Conservation (phyloP, 2,797 vertebrate species). For the Danio jaintianensis region DNA sequence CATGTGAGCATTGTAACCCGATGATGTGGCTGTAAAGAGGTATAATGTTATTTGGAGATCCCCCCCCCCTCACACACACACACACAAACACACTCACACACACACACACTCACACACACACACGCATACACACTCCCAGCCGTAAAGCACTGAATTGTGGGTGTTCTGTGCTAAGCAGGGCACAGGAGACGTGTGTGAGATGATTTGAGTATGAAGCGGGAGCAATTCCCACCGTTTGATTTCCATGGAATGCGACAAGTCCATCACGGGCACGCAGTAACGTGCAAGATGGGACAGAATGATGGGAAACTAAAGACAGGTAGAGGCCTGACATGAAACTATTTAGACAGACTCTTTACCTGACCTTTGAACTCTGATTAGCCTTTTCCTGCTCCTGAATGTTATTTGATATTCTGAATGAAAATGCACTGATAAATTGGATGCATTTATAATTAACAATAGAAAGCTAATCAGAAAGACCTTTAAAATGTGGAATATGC, state of each 20-base stretch:
- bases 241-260: slow-evolving; percentile 74
- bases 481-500: background rate
- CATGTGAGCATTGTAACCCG: slow-evolving; percentile 69
- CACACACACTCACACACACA: slow-evolving; percentile 4
- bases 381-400: slow-evolving; percentile 16
- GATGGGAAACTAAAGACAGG: slow-evolving; percentile 21
- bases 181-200: slow-evolving; percentile 53
- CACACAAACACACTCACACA: background rate
- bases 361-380: slow-evolving; percentile 26
- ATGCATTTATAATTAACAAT: background rate
- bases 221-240: slow-evolving; percentile 55
- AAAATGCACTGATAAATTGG: background rate
- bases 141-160: slow-evolving; percentile 68
- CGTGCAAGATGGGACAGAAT: slow-evolving; percentile 30
- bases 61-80: slow-evolving; percentile 48
- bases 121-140: background rate
- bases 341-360: slow-evolving; percentile 14
- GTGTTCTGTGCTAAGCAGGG: slow-evolving; percentile 68
- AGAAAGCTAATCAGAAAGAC: background rate
- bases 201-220: slow-evolving; percentile 54
- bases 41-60: slow-evolving; percentile 66
- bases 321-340: slow-evolving; percentile 34
- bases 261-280: slow-evolving; percentile 45
- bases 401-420: slow-evolving; percentile 31
- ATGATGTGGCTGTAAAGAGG: slow-evolving; percentile 64